Conservation (phyloP, 2,888 invertebrate species). For the Drosophila antonietae region DNA sequence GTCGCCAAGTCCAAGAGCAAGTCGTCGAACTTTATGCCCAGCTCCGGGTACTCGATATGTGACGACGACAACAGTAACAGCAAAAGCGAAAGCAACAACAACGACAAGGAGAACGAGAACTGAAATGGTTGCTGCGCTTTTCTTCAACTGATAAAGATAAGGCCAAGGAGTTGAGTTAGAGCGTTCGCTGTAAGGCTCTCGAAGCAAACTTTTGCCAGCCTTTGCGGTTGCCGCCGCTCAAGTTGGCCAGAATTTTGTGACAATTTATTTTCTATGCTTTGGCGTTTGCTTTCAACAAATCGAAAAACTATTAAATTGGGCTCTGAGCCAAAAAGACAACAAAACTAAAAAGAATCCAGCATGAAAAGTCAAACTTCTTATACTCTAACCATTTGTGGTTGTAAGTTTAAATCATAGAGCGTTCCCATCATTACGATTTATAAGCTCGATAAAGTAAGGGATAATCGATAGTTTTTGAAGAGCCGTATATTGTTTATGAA, state of each 20-base stretch:
- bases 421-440: not conserved
- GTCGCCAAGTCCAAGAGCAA: slow-evolving; percentile 27
- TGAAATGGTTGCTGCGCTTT: slow-evolving; percentile 47
- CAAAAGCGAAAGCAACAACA: slow-evolving; percentile 18
- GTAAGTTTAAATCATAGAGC: not conserved
- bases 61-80: slow-evolving; percentile 35
- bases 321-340: slow-evolving; percentile 64
- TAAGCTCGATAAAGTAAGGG: not conserved
- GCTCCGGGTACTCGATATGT: slow-evolving; percentile 52
- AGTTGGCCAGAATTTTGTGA: slow-evolving; percentile 71
- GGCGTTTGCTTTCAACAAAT: slow-evolving; percentile 77
- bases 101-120: slow-evolving; percentile 1
- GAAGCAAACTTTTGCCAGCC: slow-evolving; percentile 59
- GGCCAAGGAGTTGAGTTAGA: slow-evolving; percentile 61
- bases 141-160: slow-evolving; percentile 74
- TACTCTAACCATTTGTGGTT: slow-evolving; percentile 35
- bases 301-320: slow-evolving; percentile 81
- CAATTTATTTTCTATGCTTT: slow-evolving; percentile 78
- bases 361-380: slow-evolving; percentile 10
- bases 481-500: not conserved
- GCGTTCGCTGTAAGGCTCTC: slow-evolving; percentile 46
- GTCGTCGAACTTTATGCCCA: slow-evolving; percentile 51
- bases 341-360: slow-evolving; percentile 22
- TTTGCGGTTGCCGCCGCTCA: slow-evolving; percentile 51
- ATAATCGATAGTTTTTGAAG: not conserved